Evolutionary conservation across 2,797 vertebrate species (phyloP).

Genomic region (Leucoraja ocellata): DNA sequence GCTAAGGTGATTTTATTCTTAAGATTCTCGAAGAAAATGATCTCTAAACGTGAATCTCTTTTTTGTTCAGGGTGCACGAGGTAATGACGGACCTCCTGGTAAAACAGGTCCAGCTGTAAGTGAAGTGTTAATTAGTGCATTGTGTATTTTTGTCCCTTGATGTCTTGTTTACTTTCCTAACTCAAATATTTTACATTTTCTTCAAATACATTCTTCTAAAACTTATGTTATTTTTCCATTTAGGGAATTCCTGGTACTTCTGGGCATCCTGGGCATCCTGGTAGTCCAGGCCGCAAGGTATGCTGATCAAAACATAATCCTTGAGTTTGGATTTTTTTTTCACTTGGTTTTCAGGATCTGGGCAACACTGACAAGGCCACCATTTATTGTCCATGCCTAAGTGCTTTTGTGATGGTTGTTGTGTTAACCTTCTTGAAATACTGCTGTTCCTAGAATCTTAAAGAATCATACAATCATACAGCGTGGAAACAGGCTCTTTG

Average conservation of each 20-base stretch:
- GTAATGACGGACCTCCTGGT: conserved; percentile 64
- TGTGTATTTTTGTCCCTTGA: neutral
- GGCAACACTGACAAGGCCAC: too few relatives aligned
- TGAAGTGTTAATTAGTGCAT: conserved; percentile 24
- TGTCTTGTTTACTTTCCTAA: neutral
- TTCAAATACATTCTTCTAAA: neutral
- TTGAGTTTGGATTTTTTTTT: neutral
- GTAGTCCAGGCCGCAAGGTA: conserved; percentile 69
- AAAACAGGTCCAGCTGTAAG: conserved; percentile 63
- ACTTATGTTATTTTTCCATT: conserved; percentile 36
- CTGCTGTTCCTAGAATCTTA: neutral
- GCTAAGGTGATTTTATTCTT: neutral
- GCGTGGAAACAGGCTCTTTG: too few relatives aligned
- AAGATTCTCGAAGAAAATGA: neutral
- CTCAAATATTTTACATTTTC: neutral
- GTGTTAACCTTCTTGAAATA: too few relatives aligned
- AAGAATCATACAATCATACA: too few relatives aligned
- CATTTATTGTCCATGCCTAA: too few relatives aligned
- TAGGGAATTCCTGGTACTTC: conserved; percentile 65
- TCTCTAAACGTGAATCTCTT: conserved; percentile 24
- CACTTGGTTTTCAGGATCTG: neutral
- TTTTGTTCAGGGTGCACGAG: conserved; percentile 55
- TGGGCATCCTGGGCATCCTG: conserved; percentile 65
- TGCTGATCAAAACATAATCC: neutral
- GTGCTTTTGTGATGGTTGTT: too few relatives aligned